Evolutionary conservation across 2,113 vertebrate species (phyloP).

Genomic region (Lipophrys pholis): DNA sequence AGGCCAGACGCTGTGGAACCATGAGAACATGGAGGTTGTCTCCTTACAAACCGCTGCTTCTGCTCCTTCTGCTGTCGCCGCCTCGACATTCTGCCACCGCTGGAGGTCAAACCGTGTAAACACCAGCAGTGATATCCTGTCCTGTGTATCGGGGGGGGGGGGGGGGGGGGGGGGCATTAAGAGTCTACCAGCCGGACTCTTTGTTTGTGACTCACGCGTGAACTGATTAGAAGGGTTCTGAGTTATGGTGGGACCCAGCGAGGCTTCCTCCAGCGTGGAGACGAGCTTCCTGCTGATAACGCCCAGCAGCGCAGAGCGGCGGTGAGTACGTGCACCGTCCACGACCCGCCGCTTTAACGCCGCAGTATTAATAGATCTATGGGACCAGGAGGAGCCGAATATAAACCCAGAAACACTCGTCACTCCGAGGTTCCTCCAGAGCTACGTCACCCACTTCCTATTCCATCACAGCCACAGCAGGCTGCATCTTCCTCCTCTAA

Average conservation of each 20-base stretch:
- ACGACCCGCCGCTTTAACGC: slow-evolving; percentile 39
- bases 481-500: no score
- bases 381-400: slow-evolving; percentile 55
- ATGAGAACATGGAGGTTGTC: slow-evolving; percentile 51
- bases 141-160: slow-evolving; percentile 45
- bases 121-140: slow-evolving; percentile 38
- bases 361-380: slow-evolving; percentile 71
- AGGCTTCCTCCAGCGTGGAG: slow-evolving; percentile 70
- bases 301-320: no score
- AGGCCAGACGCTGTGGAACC: no score
- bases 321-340: slow-evolving; percentile 52
- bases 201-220: slow-evolving; percentile 62
- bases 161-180: slow-evolving; percentile 32
- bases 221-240: slow-evolving; percentile 70
- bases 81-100: slow-evolving; percentile 36
- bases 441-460: slow-evolving; percentile 53
- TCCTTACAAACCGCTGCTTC: slow-evolving; percentile 5
- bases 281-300: slow-evolving; percentile 79
- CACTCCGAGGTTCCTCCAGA: slow-evolving; percentile 43
- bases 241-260: slow-evolving; percentile 79
- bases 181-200: slow-evolving; percentile 63
- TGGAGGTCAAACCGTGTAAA: slow-evolving; percentile 57
- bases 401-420: slow-evolving; percentile 72
- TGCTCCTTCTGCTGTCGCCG: no score
- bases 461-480: slow-evolving; percentile 33